Percentiles rank a stretch among this genome's conserved stretches.
Conservation (phyloP, 2,113 vertebrate genomes). For the Vulpes ferrilata region DNA sequence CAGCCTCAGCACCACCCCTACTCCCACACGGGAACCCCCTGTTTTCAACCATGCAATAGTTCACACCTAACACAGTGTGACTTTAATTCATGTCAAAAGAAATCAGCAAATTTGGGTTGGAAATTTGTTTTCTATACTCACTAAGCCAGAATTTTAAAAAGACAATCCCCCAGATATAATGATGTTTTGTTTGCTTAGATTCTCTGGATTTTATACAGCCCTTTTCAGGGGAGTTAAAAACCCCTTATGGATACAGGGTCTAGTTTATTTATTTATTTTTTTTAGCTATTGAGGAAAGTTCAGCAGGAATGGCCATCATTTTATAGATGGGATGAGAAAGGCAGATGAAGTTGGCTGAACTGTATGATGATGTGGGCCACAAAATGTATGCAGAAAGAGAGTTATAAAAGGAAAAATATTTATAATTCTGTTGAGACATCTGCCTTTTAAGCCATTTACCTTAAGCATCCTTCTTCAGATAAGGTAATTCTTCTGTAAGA, state of each 20-base stretch:
- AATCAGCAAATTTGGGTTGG: not conserved
- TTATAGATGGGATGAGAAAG: conserved; percentile 19
- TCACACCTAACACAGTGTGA: not conserved
- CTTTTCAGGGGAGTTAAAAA: not conserved
- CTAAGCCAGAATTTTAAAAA: conserved; percentile 38
- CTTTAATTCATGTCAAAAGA: not conserved
- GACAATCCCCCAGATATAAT: not conserved
- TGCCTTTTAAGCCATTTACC: not conserved
- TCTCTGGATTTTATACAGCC: conserved; percentile 41
- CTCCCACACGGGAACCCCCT: not conserved
- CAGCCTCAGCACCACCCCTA: not conserved
- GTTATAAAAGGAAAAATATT: conserved; percentile 25
- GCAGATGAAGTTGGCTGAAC: conserved; percentile 12
- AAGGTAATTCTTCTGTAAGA: not conserved
- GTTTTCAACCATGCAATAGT: not conserved
- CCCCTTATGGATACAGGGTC: not conserved
- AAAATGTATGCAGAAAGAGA: not conserved
- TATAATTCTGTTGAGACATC: conserved; percentile 27
- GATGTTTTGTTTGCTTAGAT: conserved; percentile 33
- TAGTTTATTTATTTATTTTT: not conserved
- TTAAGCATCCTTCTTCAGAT: not conserved
- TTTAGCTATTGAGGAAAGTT: not conserved
- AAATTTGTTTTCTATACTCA: conserved; percentile 11
- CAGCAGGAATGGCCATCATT: not conserved
- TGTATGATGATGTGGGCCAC: not conserved